Evolutionary conservation across 2,113 vertebrate species (phyloP), one percentile per base, ranked within the genome.

Genomic region (Pleuronectes platessa): DNA sequence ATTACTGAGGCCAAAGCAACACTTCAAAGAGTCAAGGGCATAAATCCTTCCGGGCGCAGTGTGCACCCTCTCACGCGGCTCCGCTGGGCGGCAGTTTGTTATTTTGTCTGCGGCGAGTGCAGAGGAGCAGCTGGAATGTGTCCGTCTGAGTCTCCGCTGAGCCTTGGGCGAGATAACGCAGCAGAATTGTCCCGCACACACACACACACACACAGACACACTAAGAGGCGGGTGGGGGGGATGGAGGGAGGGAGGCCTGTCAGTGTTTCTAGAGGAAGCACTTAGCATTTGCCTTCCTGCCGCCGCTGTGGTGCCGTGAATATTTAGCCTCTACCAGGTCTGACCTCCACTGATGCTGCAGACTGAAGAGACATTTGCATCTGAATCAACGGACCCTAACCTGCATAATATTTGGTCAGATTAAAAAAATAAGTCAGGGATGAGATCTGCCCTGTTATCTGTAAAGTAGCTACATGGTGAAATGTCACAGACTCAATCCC

Each of bases 21-120:
- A 85, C 85, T 91, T 89, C 86, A 91, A 82, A 89, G 81, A 88
- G 78, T 75, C 40, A 59, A 35, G 82, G 71, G 65, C 70, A 74
- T 75, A 78, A 88, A 88, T 84, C 87, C 84, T 88, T 89, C 70
- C 77, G 82, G 90, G 78, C 85, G 69, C 76, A 60, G 81, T 7
- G 6, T 71, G 73, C 81, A 60, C 85, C 79, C 64, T 68, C 65
- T 82, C 40, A 68, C 85, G 71, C 82, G 53, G 81, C 71, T 64
- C 58, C 2, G 23, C 71, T 56, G 54, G 23, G 64, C 55, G 74
- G 69, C 85, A 81, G 80, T 86, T 88, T 86, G 81, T 89, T 86
- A 85, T 85, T 81, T 88, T 80, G 82, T 83, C 81, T 75, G 61
- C 26, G 53, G 63, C 15, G 3, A 62, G 73, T 71, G 75, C 71